Conservation (phyloP, 2,888 invertebrate genomes). For the Dusona sp. region DNA sequence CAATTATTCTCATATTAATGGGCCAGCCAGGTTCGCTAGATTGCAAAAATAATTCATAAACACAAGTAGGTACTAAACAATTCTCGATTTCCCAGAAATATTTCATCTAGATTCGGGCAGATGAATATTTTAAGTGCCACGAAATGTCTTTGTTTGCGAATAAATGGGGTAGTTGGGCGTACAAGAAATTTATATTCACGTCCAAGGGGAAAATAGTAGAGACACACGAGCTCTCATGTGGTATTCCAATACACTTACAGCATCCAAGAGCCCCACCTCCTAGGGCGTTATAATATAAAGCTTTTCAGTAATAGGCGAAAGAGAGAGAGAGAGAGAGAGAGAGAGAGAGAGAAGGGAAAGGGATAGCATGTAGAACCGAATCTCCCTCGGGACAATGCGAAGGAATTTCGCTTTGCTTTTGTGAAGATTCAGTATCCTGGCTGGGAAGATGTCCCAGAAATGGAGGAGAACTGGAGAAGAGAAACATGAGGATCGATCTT, state of each 20-base stretch:
- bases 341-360: neutral
- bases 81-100: neutral
- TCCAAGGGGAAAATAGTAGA: slow-evolving; percentile 16
- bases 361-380: slow-evolving; percentile 34
- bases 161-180: slow-evolving; percentile 37
- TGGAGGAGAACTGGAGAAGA: neutral
- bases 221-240: slow-evolving; percentile 11
- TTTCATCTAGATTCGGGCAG: neutral
- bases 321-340: neutral
- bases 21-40: too few species aligned
- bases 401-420: slow-evolving; percentile 63
- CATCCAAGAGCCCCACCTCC: slow-evolving; percentile 44
- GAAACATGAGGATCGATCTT: slow-evolving; percentile 56
- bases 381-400: slow-evolving; percentile 58
- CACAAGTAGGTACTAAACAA: too few species aligned
- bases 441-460: neutral
- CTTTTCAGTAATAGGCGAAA: slow-evolving; percentile 38
- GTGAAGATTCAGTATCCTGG: slow-evolving; percentile 22
- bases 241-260: slow-evolving; percentile 66
- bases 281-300: slow-evolving; percentile 48
- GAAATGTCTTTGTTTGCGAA: slow-evolving; percentile 48
- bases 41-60: too few species aligned
- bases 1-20: too few species aligned
- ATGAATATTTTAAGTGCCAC: slow-evolving; percentile 19
- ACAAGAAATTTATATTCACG: slow-evolving; percentile 61